Conservation (phyloP, 1,140 invertebrate species). For the Ganaspis sp. region DNA sequence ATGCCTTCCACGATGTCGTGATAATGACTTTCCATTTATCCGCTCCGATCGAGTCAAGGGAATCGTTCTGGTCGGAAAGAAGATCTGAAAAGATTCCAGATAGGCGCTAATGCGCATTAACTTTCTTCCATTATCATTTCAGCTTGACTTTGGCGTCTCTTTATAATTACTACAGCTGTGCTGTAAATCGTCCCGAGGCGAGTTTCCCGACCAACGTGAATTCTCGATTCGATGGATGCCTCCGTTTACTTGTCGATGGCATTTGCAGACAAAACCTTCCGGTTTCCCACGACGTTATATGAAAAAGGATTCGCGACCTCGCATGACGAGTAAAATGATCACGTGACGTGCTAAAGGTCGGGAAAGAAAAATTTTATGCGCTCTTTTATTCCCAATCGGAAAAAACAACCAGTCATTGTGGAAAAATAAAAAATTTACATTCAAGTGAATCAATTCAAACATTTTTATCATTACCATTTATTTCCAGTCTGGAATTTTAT, state of each 20-base stretch:
- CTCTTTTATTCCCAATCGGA: no score
- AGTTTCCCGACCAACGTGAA: no score
- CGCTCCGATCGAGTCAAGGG: slow-evolving; percentile 1
- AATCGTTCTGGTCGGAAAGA: not conserved
- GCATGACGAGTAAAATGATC: not conserved
- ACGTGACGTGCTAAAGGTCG: not conserved
- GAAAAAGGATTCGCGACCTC: not conserved
- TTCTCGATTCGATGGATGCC: not conserved
- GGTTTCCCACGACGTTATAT: not conserved
- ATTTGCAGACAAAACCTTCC: not conserved
- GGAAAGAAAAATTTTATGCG: not conserved
- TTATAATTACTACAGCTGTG: not conserved
- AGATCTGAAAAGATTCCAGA: not conserved
- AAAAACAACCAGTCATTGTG: no score
- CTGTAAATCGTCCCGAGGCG: not conserved
- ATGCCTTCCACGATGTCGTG: slow-evolving; percentile 13
- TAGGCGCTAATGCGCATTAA: slow-evolving; percentile 7
- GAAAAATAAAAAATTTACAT: no score
- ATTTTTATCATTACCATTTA: no score
- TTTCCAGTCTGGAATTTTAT: no score
- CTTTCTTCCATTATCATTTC: not conserved
- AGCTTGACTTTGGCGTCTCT: not conserved
- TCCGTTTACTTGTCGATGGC: not conserved
- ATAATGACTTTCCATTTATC: slow-evolving; percentile 21
- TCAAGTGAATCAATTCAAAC: no score